phyloP scores from a whole-genome alignment of 2,888 invertebrate species.

The Hybos culiciformis region DNA sequence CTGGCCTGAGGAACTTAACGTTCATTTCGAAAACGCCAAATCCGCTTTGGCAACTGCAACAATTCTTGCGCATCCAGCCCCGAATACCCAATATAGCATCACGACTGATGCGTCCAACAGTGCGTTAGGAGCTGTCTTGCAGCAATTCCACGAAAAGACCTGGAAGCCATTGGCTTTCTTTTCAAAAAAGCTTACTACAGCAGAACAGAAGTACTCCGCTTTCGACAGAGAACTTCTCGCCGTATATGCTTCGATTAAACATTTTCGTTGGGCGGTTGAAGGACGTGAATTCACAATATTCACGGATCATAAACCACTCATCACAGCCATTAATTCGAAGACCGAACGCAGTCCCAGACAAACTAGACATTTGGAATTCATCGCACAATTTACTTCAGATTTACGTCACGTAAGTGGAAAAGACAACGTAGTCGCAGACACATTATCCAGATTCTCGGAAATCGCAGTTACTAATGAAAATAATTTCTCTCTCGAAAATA shows the following conservation, averaged over 20 bases:
- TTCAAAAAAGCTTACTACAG: not conserved
- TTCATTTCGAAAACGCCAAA: not conserved
- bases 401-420: conserved; percentile 3
- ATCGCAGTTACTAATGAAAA: not conserved
- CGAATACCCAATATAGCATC: not conserved
- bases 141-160: not conserved
- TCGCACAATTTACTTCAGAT: conserved; percentile 1
- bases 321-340: not conserved
- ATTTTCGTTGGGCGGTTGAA: conserved; percentile 7
- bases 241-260: not conserved
- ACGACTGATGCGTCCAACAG: conserved; percentile 14
- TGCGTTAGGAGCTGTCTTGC: conserved; percentile 8
- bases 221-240: conserved; percentile 7
- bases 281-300: conserved; percentile 2
- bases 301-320: conserved; percentile 8
- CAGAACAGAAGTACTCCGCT: conserved; percentile 1
- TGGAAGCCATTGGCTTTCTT: conserved; percentile 4
- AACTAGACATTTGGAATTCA: not conserved
- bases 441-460: not conserved
- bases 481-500: too few relatives aligned
- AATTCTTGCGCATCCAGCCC: conserved; percentile 7
- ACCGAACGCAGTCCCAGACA: conserved; percentile 4
- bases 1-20: not conserved
- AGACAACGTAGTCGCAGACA: conserved; percentile 3
- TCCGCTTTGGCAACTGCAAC: not conserved